Evolutionary conservation across 35 echinoderm and acorn worm genomes (phyloP), one percentile per base, ranked within the genome.

Genomic region (Apostichopus parvimensis): DNA sequence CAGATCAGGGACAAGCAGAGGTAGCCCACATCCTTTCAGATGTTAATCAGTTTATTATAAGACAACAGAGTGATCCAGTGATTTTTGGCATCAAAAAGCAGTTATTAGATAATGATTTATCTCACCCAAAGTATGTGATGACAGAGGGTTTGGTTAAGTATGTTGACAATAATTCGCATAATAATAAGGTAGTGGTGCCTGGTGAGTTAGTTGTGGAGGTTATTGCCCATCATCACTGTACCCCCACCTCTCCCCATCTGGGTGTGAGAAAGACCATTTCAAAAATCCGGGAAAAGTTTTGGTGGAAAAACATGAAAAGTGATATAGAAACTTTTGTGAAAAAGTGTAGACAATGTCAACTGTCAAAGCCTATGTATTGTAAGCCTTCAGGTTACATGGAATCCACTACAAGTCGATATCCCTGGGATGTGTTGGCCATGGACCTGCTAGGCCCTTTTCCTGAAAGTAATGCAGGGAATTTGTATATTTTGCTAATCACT

Each of bases 251-350:
- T 77, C 82, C 82, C 72, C 92, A 93, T 75, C 84, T 93, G 15
- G 92, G 92, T 13, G 82, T 53, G 23, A 88, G 55, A 13, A 93
- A 93, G 77, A 93, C 92, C 22, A 17, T 93, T 52, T 18, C 56
- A 15, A 57, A 54, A 21, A 55, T 93, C 26, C 77, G 80, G 20
- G 57, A 79, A 55, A 80, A 80, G 13, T 80, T 80, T 80, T 93
- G 92, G 82, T 93, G 92, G 92, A 93, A 88, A 23, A 83, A 84
- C 58, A 53, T 93, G 10, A 73, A 65, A 21, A 14, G n/a, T 93
- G 92, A 79, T 88, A 73, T 93, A 15, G 80, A 53, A 13, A 78
- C 25, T 56, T 93, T 93, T 78, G 73, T 93, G 6, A 26, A 61
- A 87, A 75, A 14, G n/a, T 93, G 92, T 58, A 73, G 77, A 57